A percentile compares a stretch with the other conserved stretches of the same genome.
These are phyloP conservation scores for Carterocephalus palaemon DNA, from an alignment of 2,888 invertebrate genomes.

Conservation along the genomic window DNA sequence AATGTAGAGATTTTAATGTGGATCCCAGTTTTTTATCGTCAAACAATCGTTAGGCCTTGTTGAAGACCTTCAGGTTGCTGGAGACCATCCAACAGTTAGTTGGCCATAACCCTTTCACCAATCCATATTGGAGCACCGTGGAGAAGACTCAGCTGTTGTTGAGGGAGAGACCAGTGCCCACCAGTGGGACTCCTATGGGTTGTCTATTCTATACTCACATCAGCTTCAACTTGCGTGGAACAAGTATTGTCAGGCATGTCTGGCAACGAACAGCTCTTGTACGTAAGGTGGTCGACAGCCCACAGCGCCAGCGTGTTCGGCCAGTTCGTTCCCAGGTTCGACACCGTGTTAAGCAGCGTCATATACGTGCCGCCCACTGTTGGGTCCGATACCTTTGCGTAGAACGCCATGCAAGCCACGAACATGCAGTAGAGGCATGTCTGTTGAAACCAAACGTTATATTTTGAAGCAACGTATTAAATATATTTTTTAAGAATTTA, in stretches of 20 bases:
- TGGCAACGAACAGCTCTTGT: slow-evolving; percentile 82
- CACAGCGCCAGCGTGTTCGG: slow-evolving; percentile 94
- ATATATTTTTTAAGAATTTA: neutral
- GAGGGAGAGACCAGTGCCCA: no score
- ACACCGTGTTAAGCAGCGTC: slow-evolving; percentile 97
- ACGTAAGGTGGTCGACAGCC: slow-evolving; percentile 93
- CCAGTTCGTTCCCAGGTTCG: slow-evolving; percentile 99
- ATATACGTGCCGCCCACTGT: slow-evolving; percentile 99
- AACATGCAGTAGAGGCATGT: slow-evolving; percentile 97
- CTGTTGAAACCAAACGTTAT: slow-evolving; percentile 72
- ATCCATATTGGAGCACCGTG: no score
- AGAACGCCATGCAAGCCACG: slow-evolving; percentile 98
- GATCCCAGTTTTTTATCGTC: no score
- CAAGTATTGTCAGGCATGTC: slow-evolving; percentile 80
- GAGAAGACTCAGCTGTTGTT: no score
- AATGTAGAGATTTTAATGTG: no score
- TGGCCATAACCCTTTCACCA: no score
- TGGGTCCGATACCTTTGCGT: slow-evolving; percentile 97
- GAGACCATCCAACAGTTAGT: no score
- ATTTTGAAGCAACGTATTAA: slow-evolving; percentile 8
- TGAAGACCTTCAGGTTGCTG: no score
- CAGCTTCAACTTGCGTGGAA: slow-evolving; percentile 78
- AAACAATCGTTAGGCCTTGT: no score
- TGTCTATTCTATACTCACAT: slow-evolving; percentile 83
- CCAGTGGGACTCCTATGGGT: no score